Percentiles rank a stretch among this genome's conserved stretches.
phyloP scores from a whole-genome alignment of 1,140 invertebrate species.

The Diploscapter pachys region DNA sequence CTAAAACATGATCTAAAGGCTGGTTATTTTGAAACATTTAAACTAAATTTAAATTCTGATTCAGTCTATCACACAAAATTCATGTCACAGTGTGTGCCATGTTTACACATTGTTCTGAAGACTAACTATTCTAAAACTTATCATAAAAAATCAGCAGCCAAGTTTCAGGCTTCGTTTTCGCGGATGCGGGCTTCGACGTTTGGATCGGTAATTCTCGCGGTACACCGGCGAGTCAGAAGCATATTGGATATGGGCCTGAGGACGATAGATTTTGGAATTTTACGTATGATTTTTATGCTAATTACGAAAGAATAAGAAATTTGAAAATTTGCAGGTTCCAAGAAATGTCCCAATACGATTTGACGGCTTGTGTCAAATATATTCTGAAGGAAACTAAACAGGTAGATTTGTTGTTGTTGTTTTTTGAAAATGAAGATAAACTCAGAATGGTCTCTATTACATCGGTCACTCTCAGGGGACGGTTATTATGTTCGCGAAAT shows the following conservation, averaged over 20 bases:
- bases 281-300: conserved; percentile 21
- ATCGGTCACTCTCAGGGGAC: conserved; percentile 63
- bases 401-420: background rate
- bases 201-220: conserved; percentile 72
- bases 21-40: too few relatives aligned
- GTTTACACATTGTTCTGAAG: background rate
- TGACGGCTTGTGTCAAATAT: conserved; percentile 70
- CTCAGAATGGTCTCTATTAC: conserved; percentile 56
- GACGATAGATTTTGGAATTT: conserved; percentile 59
- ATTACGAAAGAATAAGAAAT: too few relatives aligned
- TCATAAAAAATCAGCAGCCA: background rate
- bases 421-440: background rate
- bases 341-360: conserved; percentile 72
- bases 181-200: conserved; percentile 72
- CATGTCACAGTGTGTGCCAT: background rate
- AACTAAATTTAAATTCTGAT: background rate
- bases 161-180: conserved; percentile 65
- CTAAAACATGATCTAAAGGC: too few relatives aligned
- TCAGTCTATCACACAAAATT: background rate
- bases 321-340: conserved; percentile 66
- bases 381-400: conserved; percentile 62
- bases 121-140: too few relatives aligned
- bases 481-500: conserved; percentile 59
- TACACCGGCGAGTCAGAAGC: conserved; percentile 67
- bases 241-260: conserved; percentile 54